Evolutionary conservation across 1,140 invertebrate genomes (phyloP).

Genomic region (Drosophila sproati): DNA sequence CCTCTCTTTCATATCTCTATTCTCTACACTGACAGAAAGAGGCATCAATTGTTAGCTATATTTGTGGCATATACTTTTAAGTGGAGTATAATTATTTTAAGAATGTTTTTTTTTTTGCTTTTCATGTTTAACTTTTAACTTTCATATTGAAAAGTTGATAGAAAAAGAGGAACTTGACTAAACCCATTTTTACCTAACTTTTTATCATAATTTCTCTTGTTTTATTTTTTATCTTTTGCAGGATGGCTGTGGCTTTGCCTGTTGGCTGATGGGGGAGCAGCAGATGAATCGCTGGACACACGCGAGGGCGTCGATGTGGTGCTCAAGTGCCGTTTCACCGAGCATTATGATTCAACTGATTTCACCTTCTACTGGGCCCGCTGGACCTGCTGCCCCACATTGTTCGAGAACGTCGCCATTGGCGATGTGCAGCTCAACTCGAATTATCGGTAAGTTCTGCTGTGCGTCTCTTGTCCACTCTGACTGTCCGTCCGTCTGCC

Average conservation of each 20-base stretch:
- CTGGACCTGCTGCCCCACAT: slow-evolving; percentile 86
- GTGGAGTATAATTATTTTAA: no score
- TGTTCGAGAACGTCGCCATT: slow-evolving; percentile 92
- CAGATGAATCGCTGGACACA: slow-evolving; percentile 87
- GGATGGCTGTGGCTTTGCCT: slow-evolving; percentile 49
- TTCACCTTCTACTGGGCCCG: slow-evolving; percentile 92
- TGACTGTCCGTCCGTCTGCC: not conserved
- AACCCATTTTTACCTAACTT: no score
- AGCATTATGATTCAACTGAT: slow-evolving; percentile 87
- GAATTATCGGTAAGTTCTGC: slow-evolving; percentile 90
- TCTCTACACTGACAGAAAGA: not conserved
- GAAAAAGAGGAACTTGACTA: no score
- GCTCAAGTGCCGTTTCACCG: slow-evolving; percentile 91
- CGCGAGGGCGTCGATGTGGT: slow-evolving; percentile 91
- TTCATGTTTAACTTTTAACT: no score
- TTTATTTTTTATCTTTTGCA: slow-evolving; percentile 21
- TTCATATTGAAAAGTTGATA: no score
- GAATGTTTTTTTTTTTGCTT: no score
- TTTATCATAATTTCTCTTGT: not conserved
- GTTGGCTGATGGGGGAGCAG: slow-evolving; percentile 19
- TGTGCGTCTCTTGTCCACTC: not conserved
- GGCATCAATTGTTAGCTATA: not conserved
- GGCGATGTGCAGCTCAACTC: slow-evolving; percentile 89
- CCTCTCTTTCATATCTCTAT: not conserved
- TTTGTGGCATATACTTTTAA: not conserved